Percentiles rank a stretch among this genome's conserved stretches.
Evolutionary conservation across 2,888 invertebrate genomes (phyloP).

Genomic region (Leptinotarsa peninsularis): DNA sequence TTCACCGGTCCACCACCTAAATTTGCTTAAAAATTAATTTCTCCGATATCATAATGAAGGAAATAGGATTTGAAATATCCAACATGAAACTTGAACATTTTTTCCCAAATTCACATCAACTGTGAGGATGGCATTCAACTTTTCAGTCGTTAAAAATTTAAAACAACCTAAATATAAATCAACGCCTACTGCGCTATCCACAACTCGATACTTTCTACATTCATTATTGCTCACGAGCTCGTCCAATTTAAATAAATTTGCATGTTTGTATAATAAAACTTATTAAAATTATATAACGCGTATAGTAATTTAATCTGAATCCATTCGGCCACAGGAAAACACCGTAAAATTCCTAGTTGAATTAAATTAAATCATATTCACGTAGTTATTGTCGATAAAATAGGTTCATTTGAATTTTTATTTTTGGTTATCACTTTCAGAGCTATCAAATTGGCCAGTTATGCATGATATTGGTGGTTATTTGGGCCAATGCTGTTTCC

Average conservation of each 20-base stretch:
- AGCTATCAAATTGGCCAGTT: neutral
- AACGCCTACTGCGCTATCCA: neutral
- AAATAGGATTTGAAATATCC: no score
- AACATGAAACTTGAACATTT: no score
- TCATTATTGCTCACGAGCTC: conserved; percentile 8
- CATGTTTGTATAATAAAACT: conserved; percentile 29
- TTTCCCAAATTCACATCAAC: neutral
- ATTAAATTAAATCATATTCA: conserved; percentile 17
- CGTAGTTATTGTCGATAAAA: conserved; percentile 13
- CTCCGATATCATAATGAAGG: no score
- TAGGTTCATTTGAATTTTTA: conserved; percentile 10
- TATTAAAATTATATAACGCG: conserved; percentile 27
- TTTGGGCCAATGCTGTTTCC: conserved; percentile 6
- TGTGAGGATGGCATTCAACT: neutral
- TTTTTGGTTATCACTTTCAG: neutral
- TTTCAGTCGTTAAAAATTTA: conserved; percentile 1
- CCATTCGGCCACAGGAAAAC: conserved; percentile 7
- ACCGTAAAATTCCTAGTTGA: conserved; percentile 14
- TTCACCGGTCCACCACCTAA: no score
- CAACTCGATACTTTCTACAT: conserved; percentile 3
- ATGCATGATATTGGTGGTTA: neutral
- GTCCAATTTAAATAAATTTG: conserved; percentile 33
- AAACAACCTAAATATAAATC: conserved; percentile 8
- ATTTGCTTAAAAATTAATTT: no score
- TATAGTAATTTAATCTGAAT: conserved; percentile 19